Evolutionary conservation across 2,888 invertebrate species (phyloP), one percentile per base, ranked within the genome.

Genomic region (Eudemis profundana): DNA sequence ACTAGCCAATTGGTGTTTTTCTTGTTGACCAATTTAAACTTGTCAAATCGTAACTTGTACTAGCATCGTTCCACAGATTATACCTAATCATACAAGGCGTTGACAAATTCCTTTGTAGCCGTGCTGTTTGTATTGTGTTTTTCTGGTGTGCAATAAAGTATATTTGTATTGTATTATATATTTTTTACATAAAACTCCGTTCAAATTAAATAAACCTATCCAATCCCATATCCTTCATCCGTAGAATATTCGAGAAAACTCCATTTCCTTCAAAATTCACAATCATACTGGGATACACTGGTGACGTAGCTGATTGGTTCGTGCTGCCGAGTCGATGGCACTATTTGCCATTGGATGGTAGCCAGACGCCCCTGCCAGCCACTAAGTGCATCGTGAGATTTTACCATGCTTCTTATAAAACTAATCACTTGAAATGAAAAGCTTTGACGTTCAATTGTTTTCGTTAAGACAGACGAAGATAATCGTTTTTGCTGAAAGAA

Each of bases 401-500:
- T 73, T 72, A 74, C 67, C 69, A 69, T 66, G 66, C 49, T 69
- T 68, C 62, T 69, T 71, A 72, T 72, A 74, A 75, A 76, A 74
- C 71, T 73, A 74, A 79, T 76, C 72, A 69, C 56, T 69, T 75
- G 69, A 78, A 73, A n/a, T n/a, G n/a, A 75, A 69, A 61, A 70
- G 71, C 64, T 68, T 59, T 59, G 62, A 67, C 56, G 54, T 64
- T 40, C 65, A 61, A 74, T 74, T 60, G 64, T 50, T 65, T 54
- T 56, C 44, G 36, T 29, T 65, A 44, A 64, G 44, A 61, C 33
- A 17, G 27, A 33, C 14, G 42, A 62, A 17, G 21, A 10, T 57
- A 50, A 33, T 44, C 15, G 14, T 21, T 29, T 49, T 56, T 8
- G 8, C 23, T 19, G n/a, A 33, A 19, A 7, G 4, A 44, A 42